These are phyloP conservation scores for Equus przewalskii DNA, from an alignment of 2,113 vertebrate genomes.

Conservation along the genomic window DNA sequence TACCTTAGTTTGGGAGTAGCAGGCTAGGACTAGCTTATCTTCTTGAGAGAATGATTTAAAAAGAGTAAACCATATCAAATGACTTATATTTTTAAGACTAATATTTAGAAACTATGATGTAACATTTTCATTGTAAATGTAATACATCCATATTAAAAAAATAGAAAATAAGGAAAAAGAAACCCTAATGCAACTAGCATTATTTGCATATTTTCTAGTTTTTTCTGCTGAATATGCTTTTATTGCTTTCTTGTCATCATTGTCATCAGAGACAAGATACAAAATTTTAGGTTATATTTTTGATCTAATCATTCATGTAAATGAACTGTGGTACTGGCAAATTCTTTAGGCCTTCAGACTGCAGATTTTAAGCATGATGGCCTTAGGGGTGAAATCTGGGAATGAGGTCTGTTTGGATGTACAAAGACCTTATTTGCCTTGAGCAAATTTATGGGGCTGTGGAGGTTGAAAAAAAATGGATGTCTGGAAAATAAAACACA, in stretches of 20 bases:
- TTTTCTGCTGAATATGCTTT: background rate
- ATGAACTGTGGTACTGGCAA: background rate
- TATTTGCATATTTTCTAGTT: background rate
- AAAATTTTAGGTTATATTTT: slow-evolving; percentile 34
- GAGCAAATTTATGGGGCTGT: background rate
- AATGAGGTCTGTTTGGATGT: background rate
- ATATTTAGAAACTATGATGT: background rate
- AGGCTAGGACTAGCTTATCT: background rate
- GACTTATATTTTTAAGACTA: background rate
- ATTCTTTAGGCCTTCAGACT: slow-evolving; percentile 33
- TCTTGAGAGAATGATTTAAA: background rate
- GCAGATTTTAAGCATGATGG: slow-evolving; percentile 6
- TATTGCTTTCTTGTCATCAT: slow-evolving; percentile 5
- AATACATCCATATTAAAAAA: background rate
- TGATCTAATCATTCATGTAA: background rate
- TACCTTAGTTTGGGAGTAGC: background rate
- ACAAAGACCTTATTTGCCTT: slow-evolving; percentile 7
- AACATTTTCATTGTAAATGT: background rate
- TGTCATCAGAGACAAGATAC: background rate
- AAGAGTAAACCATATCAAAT: background rate
- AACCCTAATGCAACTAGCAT: background rate
- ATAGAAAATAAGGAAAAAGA: background rate
- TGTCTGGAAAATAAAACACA: background rate
- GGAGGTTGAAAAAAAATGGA: background rate
- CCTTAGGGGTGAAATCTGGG: background rate